phyloP scores from a whole-genome alignment of 1,140 invertebrate species.

The Aculops lycopersici region DNA sequence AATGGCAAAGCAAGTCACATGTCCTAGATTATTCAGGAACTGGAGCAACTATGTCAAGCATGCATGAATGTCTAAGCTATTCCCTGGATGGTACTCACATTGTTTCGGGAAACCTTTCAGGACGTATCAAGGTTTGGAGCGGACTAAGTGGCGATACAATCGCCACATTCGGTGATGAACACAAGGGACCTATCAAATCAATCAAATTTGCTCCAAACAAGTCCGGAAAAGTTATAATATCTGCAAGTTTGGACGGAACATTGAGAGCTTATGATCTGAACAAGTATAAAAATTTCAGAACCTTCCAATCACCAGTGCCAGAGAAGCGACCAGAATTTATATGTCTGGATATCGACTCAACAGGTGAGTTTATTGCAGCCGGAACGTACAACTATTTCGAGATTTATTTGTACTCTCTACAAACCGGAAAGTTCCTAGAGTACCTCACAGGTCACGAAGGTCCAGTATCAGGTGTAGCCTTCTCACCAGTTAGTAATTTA shows the following conservation, averaged over 20 bases:
- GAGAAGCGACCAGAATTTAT: slow-evolving; percentile 50
- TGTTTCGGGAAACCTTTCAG: slow-evolving; percentile 71
- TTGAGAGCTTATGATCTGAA: slow-evolving; percentile 70
- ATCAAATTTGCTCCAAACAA: slow-evolving; percentile 47
- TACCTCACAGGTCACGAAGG: slow-evolving; percentile 41
- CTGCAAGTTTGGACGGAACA: slow-evolving; percentile 69
- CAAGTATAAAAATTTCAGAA: slow-evolving; percentile 81
- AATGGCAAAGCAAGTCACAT: slow-evolving; percentile 97
- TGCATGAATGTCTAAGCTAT: slow-evolving; percentile 55
- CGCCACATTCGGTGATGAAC: slow-evolving; percentile 57
- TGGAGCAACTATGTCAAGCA: slow-evolving; percentile 22
- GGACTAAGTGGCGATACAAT: slow-evolving; percentile 59
- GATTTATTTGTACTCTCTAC: slow-evolving; percentile 75
- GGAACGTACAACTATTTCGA: slow-evolving; percentile 75
- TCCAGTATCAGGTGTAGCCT: slow-evolving; percentile 45
- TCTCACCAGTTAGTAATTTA: slow-evolving; percentile 32
- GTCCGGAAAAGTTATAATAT: slow-evolving; percentile 51
- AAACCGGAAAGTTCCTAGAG: slow-evolving; percentile 58
- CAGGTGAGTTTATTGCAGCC: slow-evolving; percentile 57
- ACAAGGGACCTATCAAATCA: slow-evolving; percentile 40
- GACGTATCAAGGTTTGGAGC: slow-evolving; percentile 88
- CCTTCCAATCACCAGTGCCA: slow-evolving; percentile 40
- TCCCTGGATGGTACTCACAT: slow-evolving; percentile 63
- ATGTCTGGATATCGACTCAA: slow-evolving; percentile 49
- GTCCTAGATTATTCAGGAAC: slow-evolving; percentile 89